These are phyloP conservation scores for Plagodis pulveraria DNA, from an alignment of 2,888 invertebrate genomes.

Conservation along the genomic window DNA sequence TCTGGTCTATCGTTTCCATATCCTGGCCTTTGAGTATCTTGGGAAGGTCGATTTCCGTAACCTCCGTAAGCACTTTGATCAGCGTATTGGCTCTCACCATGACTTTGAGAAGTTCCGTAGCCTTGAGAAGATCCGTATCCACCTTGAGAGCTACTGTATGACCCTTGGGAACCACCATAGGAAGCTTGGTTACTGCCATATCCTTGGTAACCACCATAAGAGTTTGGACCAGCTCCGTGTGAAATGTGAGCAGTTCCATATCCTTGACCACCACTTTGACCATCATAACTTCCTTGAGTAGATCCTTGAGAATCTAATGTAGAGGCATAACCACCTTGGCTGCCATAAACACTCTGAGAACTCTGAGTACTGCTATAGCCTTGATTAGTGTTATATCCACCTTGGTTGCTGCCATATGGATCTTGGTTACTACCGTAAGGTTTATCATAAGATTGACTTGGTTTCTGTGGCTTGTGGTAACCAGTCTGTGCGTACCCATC, in stretches of 20 bases:
- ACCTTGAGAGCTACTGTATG: slow-evolving; percentile 12
- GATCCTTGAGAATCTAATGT: not conserved
- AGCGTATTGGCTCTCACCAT: slow-evolving; percentile 20
- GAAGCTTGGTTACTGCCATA: slow-evolving; percentile 6
- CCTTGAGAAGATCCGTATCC: slow-evolving; percentile 11
- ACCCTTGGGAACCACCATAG: slow-evolving; percentile 5
- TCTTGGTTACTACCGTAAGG: slow-evolving; percentile 29
- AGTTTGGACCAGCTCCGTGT: slow-evolving; percentile 25
- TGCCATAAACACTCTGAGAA: slow-evolving; percentile 1
- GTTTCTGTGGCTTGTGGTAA: slow-evolving; percentile 33
- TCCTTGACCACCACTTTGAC: slow-evolving; percentile 4
- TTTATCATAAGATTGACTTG: slow-evolving; percentile 30
- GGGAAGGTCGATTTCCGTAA: slow-evolving; percentile 23
- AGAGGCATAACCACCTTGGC: slow-evolving; percentile 14
- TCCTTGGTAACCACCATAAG: slow-evolving; percentile 10
- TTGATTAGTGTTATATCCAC: slow-evolving; percentile 21
- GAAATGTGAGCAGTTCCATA: slow-evolving; percentile 15
- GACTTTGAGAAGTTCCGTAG: slow-evolving; percentile 9
- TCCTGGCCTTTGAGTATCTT: slow-evolving; percentile 20
- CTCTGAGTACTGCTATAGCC: slow-evolving; percentile 14
- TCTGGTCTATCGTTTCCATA: slow-evolving; percentile 27
- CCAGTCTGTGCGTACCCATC: slow-evolving; percentile 25
- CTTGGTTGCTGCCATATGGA: slow-evolving; percentile 32
- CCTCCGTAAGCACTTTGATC: slow-evolving; percentile 24
- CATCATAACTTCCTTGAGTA: slow-evolving; percentile 14